Conservation (phyloP, 1,140 invertebrate species). For the Trialeurodes vaporariorum region DNA sequence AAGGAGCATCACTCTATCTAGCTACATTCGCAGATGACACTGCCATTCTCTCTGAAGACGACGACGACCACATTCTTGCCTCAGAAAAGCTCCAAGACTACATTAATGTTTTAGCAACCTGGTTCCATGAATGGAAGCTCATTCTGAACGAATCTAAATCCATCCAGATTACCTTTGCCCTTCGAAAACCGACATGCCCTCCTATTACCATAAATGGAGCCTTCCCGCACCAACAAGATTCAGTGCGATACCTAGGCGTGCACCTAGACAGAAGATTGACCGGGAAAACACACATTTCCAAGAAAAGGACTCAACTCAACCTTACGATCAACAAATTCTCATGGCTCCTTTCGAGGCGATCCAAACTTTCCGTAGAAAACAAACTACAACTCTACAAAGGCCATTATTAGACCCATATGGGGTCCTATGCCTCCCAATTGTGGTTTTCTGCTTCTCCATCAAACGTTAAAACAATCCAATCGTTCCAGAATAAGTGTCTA, state of each 20-base stretch:
- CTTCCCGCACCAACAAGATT: constrained; percentile 6
- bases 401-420: neutral
- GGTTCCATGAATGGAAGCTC: neutral
- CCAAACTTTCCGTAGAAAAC: constrained; percentile 23
- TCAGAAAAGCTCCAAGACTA: no score
- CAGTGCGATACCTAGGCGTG: constrained; percentile 20
- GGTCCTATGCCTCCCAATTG: neutral
- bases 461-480: neutral
- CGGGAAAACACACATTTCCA: constrained; percentile 17
- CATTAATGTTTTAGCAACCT: neutral
- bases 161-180: neutral
- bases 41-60: no score
- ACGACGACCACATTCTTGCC: no score
- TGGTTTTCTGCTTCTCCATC: neutral
- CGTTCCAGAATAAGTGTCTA: neutral
- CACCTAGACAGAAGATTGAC: constrained; percentile 18
- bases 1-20: no score
- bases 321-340: constrained; percentile 6
- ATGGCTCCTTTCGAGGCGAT: constrained; percentile 17
- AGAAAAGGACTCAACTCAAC: constrained; percentile 17
- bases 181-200: neutral
- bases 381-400: constrained; percentile 27
- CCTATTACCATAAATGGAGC: neutral
- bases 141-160: neutral
- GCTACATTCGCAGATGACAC: no score